Evolutionary conservation across 2,888 invertebrate genomes (phyloP).

Genomic region (Cyaniris semiargus): DNA sequence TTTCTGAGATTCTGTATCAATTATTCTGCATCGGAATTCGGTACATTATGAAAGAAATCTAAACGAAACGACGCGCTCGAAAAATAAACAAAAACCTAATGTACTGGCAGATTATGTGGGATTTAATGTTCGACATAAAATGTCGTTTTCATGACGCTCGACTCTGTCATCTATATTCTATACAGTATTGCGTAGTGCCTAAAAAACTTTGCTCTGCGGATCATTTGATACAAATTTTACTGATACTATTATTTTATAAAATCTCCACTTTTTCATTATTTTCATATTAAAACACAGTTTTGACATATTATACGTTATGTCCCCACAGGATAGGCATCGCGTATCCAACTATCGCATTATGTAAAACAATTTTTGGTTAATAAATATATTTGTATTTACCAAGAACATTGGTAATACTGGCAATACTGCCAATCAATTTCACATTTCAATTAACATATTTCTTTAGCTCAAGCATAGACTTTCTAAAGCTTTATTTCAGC

Average conservation of each 20-base stretch:
- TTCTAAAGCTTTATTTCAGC: too few species aligned
- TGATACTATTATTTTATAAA: not conserved
- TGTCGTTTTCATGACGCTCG: conserved; percentile 1
- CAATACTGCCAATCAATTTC: not conserved
- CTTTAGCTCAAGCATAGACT: not conserved
- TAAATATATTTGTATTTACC: not conserved
- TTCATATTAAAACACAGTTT: too few species aligned
- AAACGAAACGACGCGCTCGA: not conserved
- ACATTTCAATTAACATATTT: not conserved
- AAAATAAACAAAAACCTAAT: conserved; percentile 4
- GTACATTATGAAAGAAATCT: not conserved
- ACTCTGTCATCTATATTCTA: not conserved
- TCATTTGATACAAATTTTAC: not conserved
- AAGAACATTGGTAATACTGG: not conserved
- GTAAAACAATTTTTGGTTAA: too few species aligned
- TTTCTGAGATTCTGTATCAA: not conserved
- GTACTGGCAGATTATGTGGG: conserved; percentile 12
- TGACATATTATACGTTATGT: too few species aligned
- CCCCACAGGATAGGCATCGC: too few species aligned
- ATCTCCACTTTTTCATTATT: too few species aligned
- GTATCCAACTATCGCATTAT: too few species aligned
- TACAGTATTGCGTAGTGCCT: conserved; percentile 1
- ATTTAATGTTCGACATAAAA: conserved; percentile 7
- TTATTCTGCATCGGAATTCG: not conserved
- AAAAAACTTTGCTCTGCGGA: not conserved